Base-by-base conservation (phyloP, 2,113 vertebrate genomes). In the Pollimyrus isidori region DNA sequence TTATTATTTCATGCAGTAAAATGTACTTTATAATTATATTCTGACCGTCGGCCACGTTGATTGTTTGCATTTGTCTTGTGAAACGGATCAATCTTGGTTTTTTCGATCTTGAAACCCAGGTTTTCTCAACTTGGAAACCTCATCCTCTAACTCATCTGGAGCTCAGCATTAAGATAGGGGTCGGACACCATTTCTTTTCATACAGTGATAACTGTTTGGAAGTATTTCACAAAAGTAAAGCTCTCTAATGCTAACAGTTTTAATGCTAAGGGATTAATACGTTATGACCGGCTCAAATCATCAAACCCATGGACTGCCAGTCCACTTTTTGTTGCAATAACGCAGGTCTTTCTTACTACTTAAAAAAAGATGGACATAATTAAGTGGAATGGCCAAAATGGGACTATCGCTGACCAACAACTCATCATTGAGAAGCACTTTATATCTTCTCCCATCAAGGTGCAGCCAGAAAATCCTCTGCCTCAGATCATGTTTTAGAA, bases 381-480 rank as follows among this genome's bases (percentile, higher is more conserved):
- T 48, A 89, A 45, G 65, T 46, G 35, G 19, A 45, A 30, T 46
- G 46, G 80, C 21, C 42, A 87, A 82, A 87, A 76, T 26, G 23
- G 48, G 84, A 84, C 53, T 90, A 90, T 90, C 87, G 88, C 88
- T 62, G 15, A 69, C 80, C 89, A 92, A 88, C 90, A 87, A 89
- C 35, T 42, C 76, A 39, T 30, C 80, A 73, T 92, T 88, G 90
- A 82, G 90, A 88, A 92, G 93, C 94, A 93, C 91, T 92, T 92
- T 89, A 93, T 92, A 90, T 88, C 62, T 45, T 56, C 46, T 93
- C 91, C 94, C 92, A 94, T 94, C 92, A 62, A 95, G 95, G 90
- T 88, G 91, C 91, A 89, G 87, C 46, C 90, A 86, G 90, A 92
- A 92, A 76, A 91, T 93, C 91, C 90, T 90, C 89, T 85, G 58